Evolutionary conservation across 2,888 invertebrate species (phyloP).

Genomic region (Xestia c-nigrum): DNA sequence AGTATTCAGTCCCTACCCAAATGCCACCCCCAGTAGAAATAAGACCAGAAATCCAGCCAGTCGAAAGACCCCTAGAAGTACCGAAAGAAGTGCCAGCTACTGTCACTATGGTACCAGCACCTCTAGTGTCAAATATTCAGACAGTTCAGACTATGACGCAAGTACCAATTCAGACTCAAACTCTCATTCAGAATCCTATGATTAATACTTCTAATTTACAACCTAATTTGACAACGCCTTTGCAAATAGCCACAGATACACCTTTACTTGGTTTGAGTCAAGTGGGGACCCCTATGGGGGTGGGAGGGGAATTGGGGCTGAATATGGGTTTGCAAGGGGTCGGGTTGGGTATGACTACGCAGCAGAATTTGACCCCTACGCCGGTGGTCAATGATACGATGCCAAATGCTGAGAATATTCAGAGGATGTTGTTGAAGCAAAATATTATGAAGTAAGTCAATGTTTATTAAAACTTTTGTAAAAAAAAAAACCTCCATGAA

Average conservation of each 20-base stretch:
- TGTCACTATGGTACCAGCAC: constrained; percentile 63
- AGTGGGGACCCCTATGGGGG: constrained; percentile 82
- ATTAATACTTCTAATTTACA: constrained; percentile 74
- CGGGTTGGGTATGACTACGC: constrained; percentile 70
- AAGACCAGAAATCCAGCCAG: constrained; percentile 61
- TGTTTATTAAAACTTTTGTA: background rate
- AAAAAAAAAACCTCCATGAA: background rate
- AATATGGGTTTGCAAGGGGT: constrained; percentile 69
- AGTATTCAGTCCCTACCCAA: constrained; percentile 78
- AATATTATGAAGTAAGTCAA: constrained; percentile 87
- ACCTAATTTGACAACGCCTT: constrained; percentile 81
- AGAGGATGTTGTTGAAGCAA: constrained; percentile 88
- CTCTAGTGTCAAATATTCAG: constrained; percentile 65
- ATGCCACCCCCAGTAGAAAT: constrained; percentile 68
- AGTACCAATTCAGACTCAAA: constrained; percentile 61
- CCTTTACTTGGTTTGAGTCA: constrained; percentile 81
- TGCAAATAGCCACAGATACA: constrained; percentile 86
- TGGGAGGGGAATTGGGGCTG: constrained; percentile 79
- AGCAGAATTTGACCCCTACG: constrained; percentile 75
- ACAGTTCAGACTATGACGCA: constrained; percentile 44
- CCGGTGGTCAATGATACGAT: constrained; percentile 74
- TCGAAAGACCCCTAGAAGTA: constrained; percentile 58
- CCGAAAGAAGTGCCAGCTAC: constrained; percentile 61
- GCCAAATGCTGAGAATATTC: constrained; percentile 86
- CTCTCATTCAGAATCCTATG: constrained; percentile 68